Base-by-base conservation (phyloP, 2,888 invertebrate species). In the Megamerina dolium region DNA sequence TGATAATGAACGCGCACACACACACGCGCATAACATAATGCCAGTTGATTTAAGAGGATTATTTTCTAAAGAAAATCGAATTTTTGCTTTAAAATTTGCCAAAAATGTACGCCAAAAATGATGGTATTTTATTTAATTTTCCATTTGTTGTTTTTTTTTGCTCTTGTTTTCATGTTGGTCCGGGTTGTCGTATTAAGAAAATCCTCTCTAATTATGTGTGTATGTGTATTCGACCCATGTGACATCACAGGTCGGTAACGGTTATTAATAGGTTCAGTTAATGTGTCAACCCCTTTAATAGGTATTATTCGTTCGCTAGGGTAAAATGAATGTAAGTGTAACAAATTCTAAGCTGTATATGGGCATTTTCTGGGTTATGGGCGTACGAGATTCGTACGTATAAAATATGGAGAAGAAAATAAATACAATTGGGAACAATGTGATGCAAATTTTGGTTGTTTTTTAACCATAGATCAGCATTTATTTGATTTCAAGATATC, bases 211-310 rank as follows among this genome's bases (percentile, higher is more conserved):
- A 45, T 43, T 44, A 38, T 31, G 41, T 43, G 20, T 37, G 43
- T 47, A 45, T 50, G 46, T 46, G 39, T 50, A 49, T 47, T 42
- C 57, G 61, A 66, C 61, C 63, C 60, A n/a, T 37, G 49, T 57
- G 59, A 58, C 62, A 56, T 41, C 49, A 54, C 57, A 59, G 64
- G 63, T 65, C 62, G 59, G 56, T 56, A 56, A 58, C 58, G 62
- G 59, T 57, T 55, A 58, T 66, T 63, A 65, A 63, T 65, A 63
- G 66, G 65, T 66, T 65, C 64, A 66, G 56, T 52, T 58, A 38
- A 55, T 52, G 53, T 58, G 58, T 61, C 58, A 65, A 64, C 66
- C 66, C 64, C 65, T 63, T 63, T 53, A 39, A 33, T 29, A n/a
- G n/a, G n/a, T n/a, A n/a, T n/a, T n/a, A n/a, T n/a, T n/a, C n/a